Evolutionary conservation across 2,888 invertebrate species (phyloP).

Genomic region (Neocrepidodera transversa): DNA sequence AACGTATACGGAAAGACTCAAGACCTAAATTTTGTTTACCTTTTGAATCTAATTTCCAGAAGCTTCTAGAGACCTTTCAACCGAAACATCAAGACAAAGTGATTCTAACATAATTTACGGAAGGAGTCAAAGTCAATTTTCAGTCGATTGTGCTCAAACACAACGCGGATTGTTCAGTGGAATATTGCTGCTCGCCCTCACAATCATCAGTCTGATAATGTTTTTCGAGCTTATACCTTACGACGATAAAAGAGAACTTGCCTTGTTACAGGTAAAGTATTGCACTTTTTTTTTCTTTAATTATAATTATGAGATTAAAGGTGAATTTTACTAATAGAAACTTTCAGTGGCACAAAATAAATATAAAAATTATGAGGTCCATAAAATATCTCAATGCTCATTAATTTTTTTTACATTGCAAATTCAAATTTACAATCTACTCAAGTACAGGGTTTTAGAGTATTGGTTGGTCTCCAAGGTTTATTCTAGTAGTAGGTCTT

Average conservation of each 20-base stretch:
- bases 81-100: conserved; percentile 47
- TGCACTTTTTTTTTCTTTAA: background rate
- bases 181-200: conserved; percentile 72
- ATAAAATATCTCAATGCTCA: no score
- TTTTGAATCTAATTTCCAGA: conserved; percentile 37
- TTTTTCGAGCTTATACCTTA: conserved; percentile 82
- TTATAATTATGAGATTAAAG: no score
- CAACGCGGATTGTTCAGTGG: conserved; percentile 80
- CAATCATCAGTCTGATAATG: conserved; percentile 83
- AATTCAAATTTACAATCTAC: no score
- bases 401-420: no score
- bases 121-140: conserved; percentile 69
- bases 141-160: conserved; percentile 84
- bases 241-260: conserved; percentile 68
- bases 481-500: no score
- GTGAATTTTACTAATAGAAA: no score
- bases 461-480: no score
- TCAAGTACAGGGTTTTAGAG: no score
- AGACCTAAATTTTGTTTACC: conserved; percentile 34
- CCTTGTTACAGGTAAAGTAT: conserved; percentile 69
- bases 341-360: no score
- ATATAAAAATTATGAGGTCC: no score
- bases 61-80: conserved; percentile 35
- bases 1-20: conserved; percentile 16
- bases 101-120: conserved; percentile 47